These are phyloP conservation scores for Pandemis corylana DNA, from an alignment of 2,888 invertebrate species.

Conservation along the genomic window DNA sequence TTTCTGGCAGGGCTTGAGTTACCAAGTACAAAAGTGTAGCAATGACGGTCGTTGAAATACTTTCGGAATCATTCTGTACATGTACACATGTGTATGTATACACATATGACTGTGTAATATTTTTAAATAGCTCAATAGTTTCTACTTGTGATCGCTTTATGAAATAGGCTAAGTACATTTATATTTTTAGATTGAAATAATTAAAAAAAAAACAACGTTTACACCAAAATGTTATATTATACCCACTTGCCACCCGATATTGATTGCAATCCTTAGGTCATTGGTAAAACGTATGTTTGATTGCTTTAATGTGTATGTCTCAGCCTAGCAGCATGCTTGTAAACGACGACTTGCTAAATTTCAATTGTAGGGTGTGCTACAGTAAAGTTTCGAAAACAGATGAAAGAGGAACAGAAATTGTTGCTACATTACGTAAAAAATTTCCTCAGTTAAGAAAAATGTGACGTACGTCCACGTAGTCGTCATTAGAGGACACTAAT, in stretches of 20 bases:
- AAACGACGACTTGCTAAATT: neutral
- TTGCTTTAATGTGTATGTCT: neutral
- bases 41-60: neutral
- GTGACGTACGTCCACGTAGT: no score
- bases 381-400: neutral
- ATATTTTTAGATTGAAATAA: slow-evolving; percentile 1
- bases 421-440: neutral
- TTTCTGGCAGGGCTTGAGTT: neutral
- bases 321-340: slow-evolving; percentile 1
- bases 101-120: neutral
- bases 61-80: neutral
- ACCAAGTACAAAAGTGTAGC: neutral
- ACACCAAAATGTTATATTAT: neutral
- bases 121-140: slow-evolving; percentile 6
- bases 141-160: slow-evolving; percentile 8
- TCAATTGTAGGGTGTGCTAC: neutral
- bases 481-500: no score
- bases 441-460: neutral
- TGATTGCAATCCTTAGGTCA: neutral
- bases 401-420: neutral
- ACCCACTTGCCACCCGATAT: neutral
- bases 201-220: neutral
- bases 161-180: slow-evolving; percentile 3
- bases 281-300: neutral
- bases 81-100: neutral